Evolutionary conservation across 2,797 vertebrate genomes (phyloP).

Genomic region (Lithobates pipiens): DNA sequence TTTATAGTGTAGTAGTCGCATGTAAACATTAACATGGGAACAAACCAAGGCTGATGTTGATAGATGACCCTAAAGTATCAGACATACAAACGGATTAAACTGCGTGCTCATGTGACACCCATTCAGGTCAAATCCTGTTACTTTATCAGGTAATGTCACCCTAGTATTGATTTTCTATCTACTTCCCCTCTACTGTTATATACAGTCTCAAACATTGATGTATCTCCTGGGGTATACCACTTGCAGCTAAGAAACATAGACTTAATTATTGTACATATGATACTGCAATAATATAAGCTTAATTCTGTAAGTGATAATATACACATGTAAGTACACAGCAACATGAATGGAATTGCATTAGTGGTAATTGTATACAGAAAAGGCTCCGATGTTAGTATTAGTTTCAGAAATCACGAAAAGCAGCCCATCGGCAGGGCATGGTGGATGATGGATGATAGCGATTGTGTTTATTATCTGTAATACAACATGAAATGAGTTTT

Average conservation of each 20-base stretch:
- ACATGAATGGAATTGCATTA: slow-evolving; percentile 8
- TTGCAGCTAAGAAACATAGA: not conserved
- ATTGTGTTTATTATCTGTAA: slow-evolving; percentile 41
- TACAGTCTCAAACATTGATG: not conserved
- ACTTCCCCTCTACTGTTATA: not conserved
- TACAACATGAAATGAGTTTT: slow-evolving; percentile 65
- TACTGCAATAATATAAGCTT: not conserved
- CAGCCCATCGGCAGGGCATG: not conserved
- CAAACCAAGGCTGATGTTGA: not conserved
- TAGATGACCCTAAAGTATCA: not conserved
- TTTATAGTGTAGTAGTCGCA: not conserved
- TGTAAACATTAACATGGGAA: not conserved
- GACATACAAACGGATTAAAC: not conserved
- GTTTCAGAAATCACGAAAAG: not conserved
- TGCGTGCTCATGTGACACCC: not conserved
- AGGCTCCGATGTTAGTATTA: not conserved
- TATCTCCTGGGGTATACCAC: not conserved
- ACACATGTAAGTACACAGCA: not conserved
- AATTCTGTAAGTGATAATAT: not conserved
- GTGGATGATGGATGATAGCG: slow-evolving; percentile 16
- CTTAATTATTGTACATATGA: not conserved
- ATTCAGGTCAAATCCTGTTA: slow-evolving; percentile 19
- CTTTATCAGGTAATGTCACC: slow-evolving; percentile 35
- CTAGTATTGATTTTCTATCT: slow-evolving; percentile 14
- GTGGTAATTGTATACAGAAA: not conserved